phyloP scores from a whole-genome alignment of 2,888 invertebrate genomes.

The Caenorhabditis macrosperma region DNA sequence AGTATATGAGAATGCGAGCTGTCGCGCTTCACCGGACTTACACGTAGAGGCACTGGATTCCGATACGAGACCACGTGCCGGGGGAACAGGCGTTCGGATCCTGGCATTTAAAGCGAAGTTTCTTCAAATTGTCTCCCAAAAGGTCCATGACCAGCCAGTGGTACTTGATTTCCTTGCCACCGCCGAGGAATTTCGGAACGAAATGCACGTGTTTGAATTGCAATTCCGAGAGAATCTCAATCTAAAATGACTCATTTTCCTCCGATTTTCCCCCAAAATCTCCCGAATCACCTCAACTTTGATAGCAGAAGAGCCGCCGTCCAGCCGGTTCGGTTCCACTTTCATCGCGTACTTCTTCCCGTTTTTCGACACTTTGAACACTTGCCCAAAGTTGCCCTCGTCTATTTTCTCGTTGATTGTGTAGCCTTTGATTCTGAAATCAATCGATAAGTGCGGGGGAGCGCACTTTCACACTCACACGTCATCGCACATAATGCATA shows the following conservation, averaged over 20 bases:
- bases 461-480: not conserved
- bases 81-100: constrained; percentile 6
- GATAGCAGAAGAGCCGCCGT: not conserved
- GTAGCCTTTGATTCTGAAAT: constrained; percentile 10
- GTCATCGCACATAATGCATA: not conserved
- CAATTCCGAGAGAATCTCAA: constrained; percentile 5
- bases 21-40: constrained; percentile 1
- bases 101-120: not conserved
- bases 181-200: not conserved
- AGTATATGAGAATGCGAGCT: too few relatives aligned
- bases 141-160: constrained; percentile 24
- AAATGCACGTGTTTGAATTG: not conserved
- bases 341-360: constrained; percentile 28
- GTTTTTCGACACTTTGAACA: constrained; percentile 22
- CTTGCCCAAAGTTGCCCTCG: constrained; percentile 34
- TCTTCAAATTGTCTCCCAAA: constrained; percentile 29
- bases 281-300: not conserved
- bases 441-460: not conserved
- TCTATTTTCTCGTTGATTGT: constrained; percentile 18
- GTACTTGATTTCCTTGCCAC: not conserved
- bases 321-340: constrained; percentile 20
- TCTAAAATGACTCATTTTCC: not conserved
- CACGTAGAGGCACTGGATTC: constrained; percentile 42
- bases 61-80: constrained; percentile 31
- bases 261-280: not conserved